Evolutionary conservation across 2,797 vertebrate species (phyloP).

Genomic region (Eupleurogrammus muticus): DNA sequence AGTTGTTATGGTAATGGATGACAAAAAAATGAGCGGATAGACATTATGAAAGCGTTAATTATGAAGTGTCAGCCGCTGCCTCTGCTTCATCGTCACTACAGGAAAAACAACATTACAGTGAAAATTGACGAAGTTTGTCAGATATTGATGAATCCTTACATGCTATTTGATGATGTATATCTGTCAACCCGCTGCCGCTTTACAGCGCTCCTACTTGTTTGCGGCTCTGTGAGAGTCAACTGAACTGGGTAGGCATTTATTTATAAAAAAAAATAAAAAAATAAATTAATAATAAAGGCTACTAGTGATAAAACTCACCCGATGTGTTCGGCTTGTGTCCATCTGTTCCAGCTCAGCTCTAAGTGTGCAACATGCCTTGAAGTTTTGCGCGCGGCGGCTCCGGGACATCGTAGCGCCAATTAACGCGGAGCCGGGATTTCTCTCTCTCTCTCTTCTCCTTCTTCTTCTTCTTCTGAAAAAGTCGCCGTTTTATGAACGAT

Average conservation of each 20-base stretch:
- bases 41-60: slow-evolving; percentile 27
- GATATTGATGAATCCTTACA: not conserved
- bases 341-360: slow-evolving; percentile 51
- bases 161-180: too few species aligned
- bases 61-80: not conserved
- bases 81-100: not conserved
- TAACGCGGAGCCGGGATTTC: not conserved
- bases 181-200: not conserved
- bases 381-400: slow-evolving; percentile 61
- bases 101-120: not conserved
- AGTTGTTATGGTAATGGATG: not conserved
- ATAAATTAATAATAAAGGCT: not conserved
- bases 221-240: too few species aligned
- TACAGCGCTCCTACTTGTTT: not conserved
- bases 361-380: slow-evolving; percentile 53
- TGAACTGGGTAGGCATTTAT: too few species aligned
- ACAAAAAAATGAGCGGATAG: not conserved
- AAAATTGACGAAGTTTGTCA: slow-evolving; percentile 27
- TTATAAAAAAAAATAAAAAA: not conserved
- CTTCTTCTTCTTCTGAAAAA: too few species aligned
- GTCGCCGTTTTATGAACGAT: slow-evolving; percentile 18
- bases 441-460: too few species aligned
- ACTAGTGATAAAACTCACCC: slow-evolving; percentile 63
- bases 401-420: slow-evolving; percentile 41
- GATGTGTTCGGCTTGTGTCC: slow-evolving; percentile 56